phyloP scores from a whole-genome alignment of 2,888 invertebrate genomes.

The Archaeoteleia sp. region DNA sequence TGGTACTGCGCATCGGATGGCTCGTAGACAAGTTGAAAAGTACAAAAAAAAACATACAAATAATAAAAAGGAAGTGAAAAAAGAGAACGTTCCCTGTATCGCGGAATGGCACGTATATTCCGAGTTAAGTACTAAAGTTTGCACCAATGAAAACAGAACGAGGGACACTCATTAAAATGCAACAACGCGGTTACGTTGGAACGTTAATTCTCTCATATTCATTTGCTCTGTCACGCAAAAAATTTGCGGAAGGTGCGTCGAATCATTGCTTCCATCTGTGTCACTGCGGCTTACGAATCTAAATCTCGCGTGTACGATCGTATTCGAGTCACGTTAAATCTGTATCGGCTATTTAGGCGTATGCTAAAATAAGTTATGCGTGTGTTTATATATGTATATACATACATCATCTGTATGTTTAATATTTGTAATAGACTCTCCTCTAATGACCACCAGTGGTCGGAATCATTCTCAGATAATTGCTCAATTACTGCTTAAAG shows the following conservation, averaged over 20 bases:
- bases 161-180: not conserved
- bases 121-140: too few relatives aligned
- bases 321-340: slow-evolving; percentile 26
- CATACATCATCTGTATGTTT: slow-evolving; percentile 44
- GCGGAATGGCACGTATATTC: too few relatives aligned
- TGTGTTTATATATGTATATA: slow-evolving; percentile 57
- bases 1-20: not conserved
- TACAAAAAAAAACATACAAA: not conserved
- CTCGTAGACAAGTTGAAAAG: not conserved
- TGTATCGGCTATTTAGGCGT: slow-evolving; percentile 61
- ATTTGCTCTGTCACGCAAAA: too few relatives aligned
- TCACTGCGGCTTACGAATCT: slow-evolving; percentile 18
- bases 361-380: slow-evolving; percentile 67
- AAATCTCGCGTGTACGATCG: slow-evolving; percentile 49
- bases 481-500: slow-evolving; percentile 15
- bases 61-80: not conserved
- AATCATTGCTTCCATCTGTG: slow-evolving; percentile 8
- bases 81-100: too few relatives aligned
- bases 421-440: slow-evolving; percentile 56
- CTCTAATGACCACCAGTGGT: slow-evolving; percentile 54
- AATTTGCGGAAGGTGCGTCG: slow-evolving; percentile 64
- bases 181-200: not conserved
- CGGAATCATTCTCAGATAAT: slow-evolving; percentile 27
- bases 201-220: slow-evolving; percentile 33
- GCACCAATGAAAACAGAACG: too few relatives aligned